phyloP scores from a whole-genome alignment of 2,888 invertebrate species.

The Oligia fasciuncula region DNA sequence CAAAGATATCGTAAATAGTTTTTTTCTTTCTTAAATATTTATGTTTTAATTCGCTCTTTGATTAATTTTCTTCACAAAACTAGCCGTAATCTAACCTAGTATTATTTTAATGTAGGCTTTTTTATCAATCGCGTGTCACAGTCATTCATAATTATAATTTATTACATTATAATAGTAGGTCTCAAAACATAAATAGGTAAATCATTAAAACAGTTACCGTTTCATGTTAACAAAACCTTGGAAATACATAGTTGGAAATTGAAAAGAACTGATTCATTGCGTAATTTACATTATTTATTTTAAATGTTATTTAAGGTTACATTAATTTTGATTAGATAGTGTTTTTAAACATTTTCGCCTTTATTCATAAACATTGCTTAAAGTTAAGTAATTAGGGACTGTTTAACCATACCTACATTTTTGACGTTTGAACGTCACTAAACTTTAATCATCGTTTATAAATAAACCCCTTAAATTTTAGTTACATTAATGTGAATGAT shows the following conservation, averaged over 20 bases:
- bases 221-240: constrained; percentile 50
- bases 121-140: constrained; percentile 49
- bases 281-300: constrained; percentile 39
- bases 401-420: no score
- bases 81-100: background rate
- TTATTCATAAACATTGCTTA: background rate
- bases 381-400: background rate
- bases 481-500: background rate
- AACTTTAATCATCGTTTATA: no score
- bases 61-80: background rate
- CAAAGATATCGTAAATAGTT: background rate
- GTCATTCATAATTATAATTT: constrained; percentile 49
- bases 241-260: constrained; percentile 46
- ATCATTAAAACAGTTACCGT: constrained; percentile 44
- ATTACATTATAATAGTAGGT: constrained; percentile 56
- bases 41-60: background rate
- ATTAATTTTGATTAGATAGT: constrained; percentile 6
- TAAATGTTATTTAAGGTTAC: constrained; percentile 21
- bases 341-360: background rate
- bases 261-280: constrained; percentile 44
- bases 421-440: no score
- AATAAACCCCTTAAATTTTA: background rate
- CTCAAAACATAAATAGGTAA: constrained; percentile 37
- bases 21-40: background rate
- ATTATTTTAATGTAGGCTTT: constrained; percentile 35